A percentile compares a stretch with the other conserved stretches of the same genome.
These are phyloP conservation scores for Varroa destructor DNA, from an alignment of 1,140 invertebrate genomes.

Conservation along the genomic window DNA sequence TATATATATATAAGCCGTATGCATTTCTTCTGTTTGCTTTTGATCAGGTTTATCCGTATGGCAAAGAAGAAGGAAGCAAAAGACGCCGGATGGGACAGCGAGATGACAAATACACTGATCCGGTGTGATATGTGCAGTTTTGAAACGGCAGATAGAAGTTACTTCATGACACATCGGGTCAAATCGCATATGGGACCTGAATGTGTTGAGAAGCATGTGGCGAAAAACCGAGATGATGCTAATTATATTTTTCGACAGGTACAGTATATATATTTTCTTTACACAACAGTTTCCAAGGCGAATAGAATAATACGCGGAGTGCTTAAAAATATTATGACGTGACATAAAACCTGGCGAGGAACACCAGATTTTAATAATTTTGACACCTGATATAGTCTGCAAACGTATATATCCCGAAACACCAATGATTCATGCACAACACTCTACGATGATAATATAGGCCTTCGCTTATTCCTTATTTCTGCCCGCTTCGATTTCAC, in stretches of 20 bases:
- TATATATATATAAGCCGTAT: no score
- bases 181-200: constrained; percentile 9
- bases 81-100: constrained; percentile 6
- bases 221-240: constrained; percentile 10
- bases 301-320: background rate
- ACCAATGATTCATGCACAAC: no score
- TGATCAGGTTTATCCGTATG: constrained; percentile 6
- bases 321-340: background rate
- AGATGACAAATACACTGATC: constrained; percentile 5
- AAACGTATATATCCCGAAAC: background rate
- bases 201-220: constrained; percentile 9
- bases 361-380: background rate
- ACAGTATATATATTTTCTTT: background rate
- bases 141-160: constrained; percentile 7
- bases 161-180: constrained; percentile 24
- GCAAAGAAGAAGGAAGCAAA: constrained; percentile 8
- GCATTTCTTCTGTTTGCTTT: background rate
- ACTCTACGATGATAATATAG: no score
- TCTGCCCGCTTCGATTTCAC: no score
- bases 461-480: no score
- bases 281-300: no score
- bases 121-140: constrained; percentile 24
- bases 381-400: background rate
- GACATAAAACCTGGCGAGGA: background rate
- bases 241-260: constrained; percentile 25